phyloP scores from a whole-genome alignment of 2,888 invertebrate species.

The Leptopilina myrica region DNA sequence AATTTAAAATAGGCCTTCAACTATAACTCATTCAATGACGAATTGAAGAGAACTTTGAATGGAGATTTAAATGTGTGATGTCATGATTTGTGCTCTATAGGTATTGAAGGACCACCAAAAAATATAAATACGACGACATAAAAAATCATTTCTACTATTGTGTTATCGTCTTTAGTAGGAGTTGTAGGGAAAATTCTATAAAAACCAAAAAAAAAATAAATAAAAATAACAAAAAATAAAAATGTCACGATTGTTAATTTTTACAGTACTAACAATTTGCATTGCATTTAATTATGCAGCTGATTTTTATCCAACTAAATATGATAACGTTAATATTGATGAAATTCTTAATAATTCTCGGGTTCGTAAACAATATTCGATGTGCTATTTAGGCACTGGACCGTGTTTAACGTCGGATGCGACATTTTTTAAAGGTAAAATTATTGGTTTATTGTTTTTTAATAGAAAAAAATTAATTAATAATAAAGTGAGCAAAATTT shows the following conservation, averaged over 20 bases:
- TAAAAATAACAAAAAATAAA: not conserved
- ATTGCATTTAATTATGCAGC: not conserved
- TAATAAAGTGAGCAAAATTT: too few species aligned
- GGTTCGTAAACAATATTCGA: slow-evolving; percentile 63
- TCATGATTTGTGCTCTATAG: not conserved
- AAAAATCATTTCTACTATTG: not conserved
- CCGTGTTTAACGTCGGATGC: slow-evolving; percentile 61
- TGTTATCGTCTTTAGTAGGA: not conserved
- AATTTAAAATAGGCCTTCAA: slow-evolving; percentile 7
- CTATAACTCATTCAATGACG: not conserved
- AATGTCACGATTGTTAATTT: not conserved
- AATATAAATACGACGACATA: slow-evolving; percentile 23
- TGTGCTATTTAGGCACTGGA: slow-evolving; percentile 63
- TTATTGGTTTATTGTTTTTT: not conserved
- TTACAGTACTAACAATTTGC: not conserved
- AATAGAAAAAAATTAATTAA: not conserved
- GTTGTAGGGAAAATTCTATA: not conserved
- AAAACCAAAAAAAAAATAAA: not conserved
- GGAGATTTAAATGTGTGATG: not conserved
- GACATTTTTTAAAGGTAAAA: slow-evolving; percentile 58
- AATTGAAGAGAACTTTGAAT: not conserved
- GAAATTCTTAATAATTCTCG: slow-evolving; percentile 63
- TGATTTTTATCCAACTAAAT: slow-evolving; percentile 59
- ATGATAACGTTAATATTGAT: slow-evolving; percentile 61
- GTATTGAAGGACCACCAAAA: slow-evolving; percentile 24